Percentiles rank a stretch among this genome's conserved stretches.
phyloP scores from a whole-genome alignment of 2,113 vertebrate genomes.

The Callospermophilus lateralis region DNA sequence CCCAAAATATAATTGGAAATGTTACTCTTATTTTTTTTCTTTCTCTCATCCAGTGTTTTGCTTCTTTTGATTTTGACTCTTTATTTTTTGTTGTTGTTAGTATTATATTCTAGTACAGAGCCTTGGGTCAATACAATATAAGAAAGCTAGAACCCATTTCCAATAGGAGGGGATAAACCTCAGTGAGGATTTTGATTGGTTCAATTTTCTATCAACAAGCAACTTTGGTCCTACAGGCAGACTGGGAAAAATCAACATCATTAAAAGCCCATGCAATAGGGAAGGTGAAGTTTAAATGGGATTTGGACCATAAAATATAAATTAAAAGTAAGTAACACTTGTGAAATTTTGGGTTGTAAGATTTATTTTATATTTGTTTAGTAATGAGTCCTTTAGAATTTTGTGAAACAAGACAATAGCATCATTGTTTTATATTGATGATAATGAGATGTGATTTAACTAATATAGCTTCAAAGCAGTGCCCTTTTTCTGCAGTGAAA shows the following conservation, averaged over 20 bases:
- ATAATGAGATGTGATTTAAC: background rate
- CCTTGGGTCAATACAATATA: background rate
- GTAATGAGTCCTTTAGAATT: background rate
- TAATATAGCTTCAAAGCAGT: background rate
- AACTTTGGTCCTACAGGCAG: background rate
- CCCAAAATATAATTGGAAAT: background rate
- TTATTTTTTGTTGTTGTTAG: background rate
- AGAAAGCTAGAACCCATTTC: background rate
- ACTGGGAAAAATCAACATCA: background rate
- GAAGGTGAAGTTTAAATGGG: background rate
- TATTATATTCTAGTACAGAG: background rate
- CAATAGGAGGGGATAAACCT: background rate
- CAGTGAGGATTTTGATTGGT: background rate
- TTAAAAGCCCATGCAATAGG: background rate
- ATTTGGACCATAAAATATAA: background rate
- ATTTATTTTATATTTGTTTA: background rate
- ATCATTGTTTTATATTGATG: background rate
- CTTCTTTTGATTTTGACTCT: background rate
- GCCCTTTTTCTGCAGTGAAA: background rate
- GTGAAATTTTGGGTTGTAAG: background rate
- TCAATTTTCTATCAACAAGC: background rate
- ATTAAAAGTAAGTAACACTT: background rate
- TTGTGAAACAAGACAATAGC: background rate
- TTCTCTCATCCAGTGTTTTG: background rate
- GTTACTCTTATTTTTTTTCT: background rate